Evolutionary conservation across 2,888 invertebrate genomes (phyloP).

Genomic region (Endotricha flammealis): DNA sequence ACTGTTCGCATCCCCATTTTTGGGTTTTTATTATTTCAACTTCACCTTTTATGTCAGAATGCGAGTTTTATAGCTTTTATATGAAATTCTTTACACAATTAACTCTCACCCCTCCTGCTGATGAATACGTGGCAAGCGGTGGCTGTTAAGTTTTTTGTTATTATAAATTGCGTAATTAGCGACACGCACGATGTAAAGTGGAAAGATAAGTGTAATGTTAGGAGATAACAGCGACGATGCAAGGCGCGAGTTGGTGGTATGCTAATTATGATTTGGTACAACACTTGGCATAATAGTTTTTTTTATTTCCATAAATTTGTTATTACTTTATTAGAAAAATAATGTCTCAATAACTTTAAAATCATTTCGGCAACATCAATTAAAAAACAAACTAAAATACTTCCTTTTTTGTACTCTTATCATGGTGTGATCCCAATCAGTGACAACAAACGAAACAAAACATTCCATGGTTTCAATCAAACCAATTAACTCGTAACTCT

Average conservation of each 20-base stretch:
- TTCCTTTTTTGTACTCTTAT: no score
- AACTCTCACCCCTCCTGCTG: constrained; percentile 51
- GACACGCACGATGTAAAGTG: constrained; percentile 43
- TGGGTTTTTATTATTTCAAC: constrained; percentile 63
- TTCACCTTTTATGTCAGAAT: constrained; percentile 65
- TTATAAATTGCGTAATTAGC: constrained; percentile 58
- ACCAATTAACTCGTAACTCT: neutral
- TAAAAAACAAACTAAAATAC: no score
- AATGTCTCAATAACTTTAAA: no score
- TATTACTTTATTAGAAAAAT: no score
- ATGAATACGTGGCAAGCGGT: constrained; percentile 41
- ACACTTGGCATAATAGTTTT: no score
- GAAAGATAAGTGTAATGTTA: constrained; percentile 37
- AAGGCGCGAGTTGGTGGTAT: no score
- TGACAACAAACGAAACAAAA: neutral
- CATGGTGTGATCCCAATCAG: no score
- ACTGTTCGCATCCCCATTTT: constrained; percentile 45
- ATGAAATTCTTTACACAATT: constrained; percentile 68
- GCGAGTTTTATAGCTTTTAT: constrained; percentile 66
- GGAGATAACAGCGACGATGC: no score
- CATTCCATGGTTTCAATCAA: neutral
- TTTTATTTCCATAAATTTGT: no score
- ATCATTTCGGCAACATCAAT: no score
- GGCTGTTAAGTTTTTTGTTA: constrained; percentile 51
- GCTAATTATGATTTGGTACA: no score